Percentiles rank a stretch among this genome's conserved stretches.
phyloP scores from a whole-genome alignment of 2,113 vertebrate genomes.

The Choloepus hoffmanni region DNA sequence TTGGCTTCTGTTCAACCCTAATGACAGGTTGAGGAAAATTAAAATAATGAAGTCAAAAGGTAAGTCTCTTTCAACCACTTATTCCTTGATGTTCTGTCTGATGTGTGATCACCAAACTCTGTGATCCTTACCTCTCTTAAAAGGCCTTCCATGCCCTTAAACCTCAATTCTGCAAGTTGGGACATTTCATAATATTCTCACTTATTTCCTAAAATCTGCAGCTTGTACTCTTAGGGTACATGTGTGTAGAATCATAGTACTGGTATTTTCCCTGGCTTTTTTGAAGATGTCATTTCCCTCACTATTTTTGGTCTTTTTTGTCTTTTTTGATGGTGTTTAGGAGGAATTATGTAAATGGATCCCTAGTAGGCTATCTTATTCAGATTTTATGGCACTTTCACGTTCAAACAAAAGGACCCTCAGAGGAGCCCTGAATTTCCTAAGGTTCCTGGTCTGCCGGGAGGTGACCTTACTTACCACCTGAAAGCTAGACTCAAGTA shows the following conservation, averaged over 20 bases:
- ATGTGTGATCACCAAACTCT: background rate
- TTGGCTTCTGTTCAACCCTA: conserved; percentile 23
- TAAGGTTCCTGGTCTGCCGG: background rate
- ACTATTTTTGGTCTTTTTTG: conserved; percentile 29
- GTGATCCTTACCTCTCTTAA: background rate
- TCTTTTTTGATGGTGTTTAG: background rate
- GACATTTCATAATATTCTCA: conserved; percentile 17
- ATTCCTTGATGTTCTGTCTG: conserved; percentile 32
- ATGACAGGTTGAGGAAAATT: conserved; percentile 34
- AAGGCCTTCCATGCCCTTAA: background rate
- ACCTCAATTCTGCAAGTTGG: background rate
- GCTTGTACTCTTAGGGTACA: background rate
- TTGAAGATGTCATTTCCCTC: background rate
- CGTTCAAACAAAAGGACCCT: background rate
- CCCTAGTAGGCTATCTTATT: background rate
- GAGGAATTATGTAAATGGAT: background rate
- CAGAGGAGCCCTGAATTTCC: background rate
- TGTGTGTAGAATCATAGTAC: background rate
- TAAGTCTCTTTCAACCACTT: background rate
- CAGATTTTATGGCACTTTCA: conserved; percentile 2
- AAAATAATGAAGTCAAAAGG: conserved; percentile 27
- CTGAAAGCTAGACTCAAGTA: background rate
- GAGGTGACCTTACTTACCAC: background rate
- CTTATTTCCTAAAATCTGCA: background rate
- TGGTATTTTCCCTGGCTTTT: conserved; percentile 16